Percentiles rank a stretch among this genome's conserved stretches.
These are phyloP conservation scores for Cancer borealis DNA, from an alignment of 2,888 invertebrate species.

Conservation along the genomic window DNA sequence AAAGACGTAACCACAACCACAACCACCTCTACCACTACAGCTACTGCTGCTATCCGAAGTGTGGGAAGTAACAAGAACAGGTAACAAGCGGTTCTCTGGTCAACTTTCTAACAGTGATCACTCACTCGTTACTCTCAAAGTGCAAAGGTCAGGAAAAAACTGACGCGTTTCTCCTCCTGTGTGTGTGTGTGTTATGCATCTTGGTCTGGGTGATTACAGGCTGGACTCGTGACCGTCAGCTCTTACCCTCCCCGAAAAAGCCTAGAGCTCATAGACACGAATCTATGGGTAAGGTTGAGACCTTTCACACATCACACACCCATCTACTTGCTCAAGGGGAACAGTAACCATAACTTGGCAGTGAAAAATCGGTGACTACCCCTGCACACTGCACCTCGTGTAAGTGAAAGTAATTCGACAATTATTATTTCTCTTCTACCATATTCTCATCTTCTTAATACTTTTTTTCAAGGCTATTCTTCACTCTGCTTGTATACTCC, in stretches of 20 bases:
- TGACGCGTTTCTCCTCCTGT: neutral
- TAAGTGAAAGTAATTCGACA: no score
- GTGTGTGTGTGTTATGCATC: neutral
- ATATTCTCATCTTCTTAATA: neutral
- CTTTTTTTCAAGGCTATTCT: neutral
- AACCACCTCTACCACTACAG: neutral
- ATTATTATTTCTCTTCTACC: no score
- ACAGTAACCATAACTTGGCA: no score
- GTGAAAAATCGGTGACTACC: no score
- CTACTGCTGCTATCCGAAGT: neutral
- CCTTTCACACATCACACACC: no score
- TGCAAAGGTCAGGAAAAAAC: constrained; percentile 16
- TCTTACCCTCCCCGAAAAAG: no score
- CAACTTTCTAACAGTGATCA: constrained; percentile 1
- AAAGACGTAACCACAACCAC: neutral
- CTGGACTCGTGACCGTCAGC: no score
- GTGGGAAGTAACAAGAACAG: neutral
- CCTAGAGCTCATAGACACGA: no score
- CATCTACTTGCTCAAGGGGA: no score
- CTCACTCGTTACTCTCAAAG: constrained; percentile 11
- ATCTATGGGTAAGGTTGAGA: no score
- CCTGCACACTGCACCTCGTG: no score
- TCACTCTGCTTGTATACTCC: neutral
- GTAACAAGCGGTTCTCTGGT: neutral
- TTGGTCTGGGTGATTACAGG: no score